A percentile compares a stretch with the other conserved stretches of the same genome.
Conservation (phyloP, 2,888 invertebrate species). For the Pachliopta kotzebuea region DNA sequence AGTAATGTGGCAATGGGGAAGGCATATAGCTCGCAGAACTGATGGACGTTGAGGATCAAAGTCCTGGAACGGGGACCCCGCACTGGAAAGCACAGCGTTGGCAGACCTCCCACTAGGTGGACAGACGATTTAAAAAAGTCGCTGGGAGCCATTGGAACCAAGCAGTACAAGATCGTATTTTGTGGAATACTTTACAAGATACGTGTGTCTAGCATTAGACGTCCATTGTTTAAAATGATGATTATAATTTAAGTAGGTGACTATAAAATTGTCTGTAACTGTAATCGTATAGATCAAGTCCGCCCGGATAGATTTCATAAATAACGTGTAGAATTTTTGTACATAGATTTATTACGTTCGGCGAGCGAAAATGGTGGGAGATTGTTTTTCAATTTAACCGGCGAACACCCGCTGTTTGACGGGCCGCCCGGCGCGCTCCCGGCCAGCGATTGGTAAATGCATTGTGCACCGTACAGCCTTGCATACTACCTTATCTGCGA, state of each 20-base stretch:
- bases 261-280: slow-evolving; percentile 43
- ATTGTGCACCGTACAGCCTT: slow-evolving; percentile 33
- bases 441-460: slow-evolving; percentile 46
- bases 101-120: no score
- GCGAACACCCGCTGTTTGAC: slow-evolving; percentile 75
- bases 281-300: slow-evolving; percentile 58
- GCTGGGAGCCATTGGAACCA: no score
- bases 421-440: slow-evolving; percentile 61
- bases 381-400: slow-evolving; percentile 81
- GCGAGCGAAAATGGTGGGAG: slow-evolving; percentile 80
- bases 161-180: no score
- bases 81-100: no score
- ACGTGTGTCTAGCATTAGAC: no score
- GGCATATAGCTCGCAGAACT: no score
- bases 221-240: no score
- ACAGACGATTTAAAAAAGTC: no score
- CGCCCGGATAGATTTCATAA: slow-evolving; percentile 75
- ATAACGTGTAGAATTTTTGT: slow-evolving; percentile 80
- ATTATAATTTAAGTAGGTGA: neutral
- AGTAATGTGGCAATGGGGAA: no score
- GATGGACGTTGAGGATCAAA: no score
- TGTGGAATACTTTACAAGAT: no score
- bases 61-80: no score
- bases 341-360: slow-evolving; percentile 80
- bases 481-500: slow-evolving; percentile 9